Conservation (phyloP, 2,888 invertebrate genomes). For the Mesodorylaimus sp. region DNA sequence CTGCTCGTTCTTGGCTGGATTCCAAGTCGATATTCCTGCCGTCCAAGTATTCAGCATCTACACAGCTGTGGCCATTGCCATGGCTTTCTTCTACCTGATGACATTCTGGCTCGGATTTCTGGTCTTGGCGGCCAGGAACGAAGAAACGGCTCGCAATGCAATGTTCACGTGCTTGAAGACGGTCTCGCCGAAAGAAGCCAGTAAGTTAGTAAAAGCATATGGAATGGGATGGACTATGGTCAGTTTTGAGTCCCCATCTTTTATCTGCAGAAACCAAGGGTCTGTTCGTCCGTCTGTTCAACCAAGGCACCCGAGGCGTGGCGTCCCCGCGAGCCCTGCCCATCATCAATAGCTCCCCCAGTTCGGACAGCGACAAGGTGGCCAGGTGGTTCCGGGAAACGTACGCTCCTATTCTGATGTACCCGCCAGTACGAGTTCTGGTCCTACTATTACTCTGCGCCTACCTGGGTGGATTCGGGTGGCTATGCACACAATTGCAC, state of each 20-base stretch:
- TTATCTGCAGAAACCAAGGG: too few species aligned
- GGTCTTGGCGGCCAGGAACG: slow-evolving; percentile 51
- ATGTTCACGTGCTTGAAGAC: slow-evolving; percentile 32
- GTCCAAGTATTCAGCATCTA: slow-evolving; percentile 87
- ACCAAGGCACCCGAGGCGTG: too few species aligned
- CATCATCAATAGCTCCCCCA: too few species aligned
- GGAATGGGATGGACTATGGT: too few species aligned
- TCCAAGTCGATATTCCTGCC: slow-evolving; percentile 74
- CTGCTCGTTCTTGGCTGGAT: slow-evolving; percentile 43
- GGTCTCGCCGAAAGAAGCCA: not conserved
- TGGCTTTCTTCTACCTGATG: slow-evolving; percentile 27
- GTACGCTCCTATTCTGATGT: slow-evolving; percentile 28
- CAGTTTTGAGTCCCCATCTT: too few species aligned
- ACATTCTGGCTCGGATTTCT: slow-evolving; percentile 27
- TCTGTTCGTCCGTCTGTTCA: too few species aligned
- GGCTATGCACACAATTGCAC: slow-evolving; percentile 23
- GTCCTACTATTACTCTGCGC: slow-evolving; percentile 23
- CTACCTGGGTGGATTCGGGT: slow-evolving; percentile 23
- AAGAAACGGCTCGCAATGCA: slow-evolving; percentile 63
- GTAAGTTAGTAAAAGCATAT: too few species aligned
- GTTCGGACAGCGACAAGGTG: too few species aligned
- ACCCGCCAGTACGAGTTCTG: slow-evolving; percentile 22
- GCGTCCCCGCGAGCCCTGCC: too few species aligned
- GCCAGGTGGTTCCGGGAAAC: too few species aligned
- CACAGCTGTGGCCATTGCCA: slow-evolving; percentile 38